phyloP scores from a whole-genome alignment of 2,113 vertebrate species.

The Salvator merianae region DNA sequence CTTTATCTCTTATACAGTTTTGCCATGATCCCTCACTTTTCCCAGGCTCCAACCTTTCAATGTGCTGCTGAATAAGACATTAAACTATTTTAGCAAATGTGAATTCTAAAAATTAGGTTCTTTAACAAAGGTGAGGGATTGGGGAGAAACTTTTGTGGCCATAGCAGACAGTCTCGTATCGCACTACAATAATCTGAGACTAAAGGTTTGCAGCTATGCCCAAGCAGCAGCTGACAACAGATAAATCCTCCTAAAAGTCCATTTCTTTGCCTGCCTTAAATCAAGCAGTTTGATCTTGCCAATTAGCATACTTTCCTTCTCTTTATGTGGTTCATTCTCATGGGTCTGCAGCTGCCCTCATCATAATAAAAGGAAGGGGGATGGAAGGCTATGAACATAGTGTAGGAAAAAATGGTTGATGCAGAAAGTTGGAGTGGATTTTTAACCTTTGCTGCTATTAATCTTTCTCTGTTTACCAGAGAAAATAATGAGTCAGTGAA shows the following conservation, averaged over 20 bases:
- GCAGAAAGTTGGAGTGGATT: not conserved
- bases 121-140: no score
- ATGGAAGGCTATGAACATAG: not conserved
- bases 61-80: no score
- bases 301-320: no score
- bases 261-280: not conserved
- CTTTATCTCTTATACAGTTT: no score
- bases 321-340: not conserved
- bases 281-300: not conserved
- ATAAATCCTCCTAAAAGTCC: not conserved
- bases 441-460: not conserved
- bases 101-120: no score
- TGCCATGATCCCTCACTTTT: no score
- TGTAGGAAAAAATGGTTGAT: not conserved
- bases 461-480: conserved; percentile 13
- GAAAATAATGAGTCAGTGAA: conserved; percentile 1
- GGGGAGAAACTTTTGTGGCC: not conserved
- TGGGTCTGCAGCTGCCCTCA: not conserved
- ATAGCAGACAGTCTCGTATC: not conserved
- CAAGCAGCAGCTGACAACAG: not conserved
- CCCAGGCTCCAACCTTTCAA: no score
- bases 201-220: not conserved
- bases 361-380: not conserved
- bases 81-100: no score
- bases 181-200: not conserved